Evolutionary conservation across 1,140 invertebrate genomes (phyloP).

Genomic region (Meloidogyne hapla): DNA sequence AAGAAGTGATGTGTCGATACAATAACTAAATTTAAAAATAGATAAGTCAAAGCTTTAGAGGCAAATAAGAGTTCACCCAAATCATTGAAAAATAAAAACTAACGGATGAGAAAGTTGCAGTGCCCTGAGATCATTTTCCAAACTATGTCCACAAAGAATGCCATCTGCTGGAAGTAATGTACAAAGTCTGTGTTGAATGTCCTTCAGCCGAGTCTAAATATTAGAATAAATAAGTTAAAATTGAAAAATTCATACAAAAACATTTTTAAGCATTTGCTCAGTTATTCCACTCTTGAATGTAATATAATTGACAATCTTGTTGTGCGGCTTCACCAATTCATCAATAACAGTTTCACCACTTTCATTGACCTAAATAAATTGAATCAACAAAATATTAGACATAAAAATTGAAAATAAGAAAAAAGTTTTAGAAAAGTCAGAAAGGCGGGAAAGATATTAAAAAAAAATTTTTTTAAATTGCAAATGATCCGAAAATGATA

Average conservation of each 20-base stretch:
- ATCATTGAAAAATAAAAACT: conserved; percentile 13
- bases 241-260: conserved; percentile 18
- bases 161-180: conserved; percentile 28
- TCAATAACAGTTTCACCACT: conserved; percentile 33
- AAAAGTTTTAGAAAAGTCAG: no score
- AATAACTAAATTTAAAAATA: conserved; percentile 36
- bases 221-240: neutral
- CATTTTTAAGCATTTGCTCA: conserved; percentile 26
- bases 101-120: conserved; percentile 37
- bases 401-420: no score
- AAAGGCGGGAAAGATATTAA: no score
- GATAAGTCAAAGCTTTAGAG: no score
- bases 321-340: conserved; percentile 35
- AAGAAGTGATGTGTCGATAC: conserved; percentile 35
- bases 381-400: neutral
- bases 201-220: conserved; percentile 26
- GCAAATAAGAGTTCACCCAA: no score
- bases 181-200: conserved; percentile 25
- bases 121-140: conserved; percentile 35
- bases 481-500: no score
- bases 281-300: conserved; percentile 39
- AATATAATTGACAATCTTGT: conserved; percentile 38
- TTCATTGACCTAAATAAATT: conserved; percentile 34
- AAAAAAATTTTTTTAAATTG: no score
- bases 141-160: conserved; percentile 38